phyloP scores from a whole-genome alignment of 2,113 vertebrate genomes.

The Furnarius figulus region DNA sequence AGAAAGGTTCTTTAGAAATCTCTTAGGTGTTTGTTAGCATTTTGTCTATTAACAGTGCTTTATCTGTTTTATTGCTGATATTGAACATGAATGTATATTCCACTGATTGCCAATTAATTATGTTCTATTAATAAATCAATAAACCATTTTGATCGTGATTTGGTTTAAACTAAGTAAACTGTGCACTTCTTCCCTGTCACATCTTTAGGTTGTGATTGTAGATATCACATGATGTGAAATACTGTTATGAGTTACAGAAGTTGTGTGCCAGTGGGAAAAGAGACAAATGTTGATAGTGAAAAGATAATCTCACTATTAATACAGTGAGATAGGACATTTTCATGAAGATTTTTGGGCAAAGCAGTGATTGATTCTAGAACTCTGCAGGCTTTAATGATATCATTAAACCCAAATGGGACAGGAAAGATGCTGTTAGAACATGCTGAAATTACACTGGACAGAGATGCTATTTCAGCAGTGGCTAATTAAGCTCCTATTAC shows the following conservation, averaged over 20 bases:
- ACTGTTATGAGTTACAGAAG: neutral
- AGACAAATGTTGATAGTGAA: neutral
- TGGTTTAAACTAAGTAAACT: neutral
- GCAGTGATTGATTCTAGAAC: neutral
- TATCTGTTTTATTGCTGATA: neutral
- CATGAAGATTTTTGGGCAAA: neutral
- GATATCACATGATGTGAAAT: neutral
- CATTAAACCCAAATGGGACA: neutral
- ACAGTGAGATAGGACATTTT: neutral
- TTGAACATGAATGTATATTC: neutral
- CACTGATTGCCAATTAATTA: neutral
- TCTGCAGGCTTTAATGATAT: neutral
- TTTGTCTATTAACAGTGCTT: neutral
- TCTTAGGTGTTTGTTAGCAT: neutral
- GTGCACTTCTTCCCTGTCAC: neutral
- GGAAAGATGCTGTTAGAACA: neutral
- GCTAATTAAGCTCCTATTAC: neutral
- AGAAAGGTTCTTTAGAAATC: neutral
- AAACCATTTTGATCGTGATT: neutral
- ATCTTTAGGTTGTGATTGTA: neutral
- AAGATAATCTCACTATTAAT: neutral
- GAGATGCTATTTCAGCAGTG: neutral
- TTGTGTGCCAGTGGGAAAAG: neutral
- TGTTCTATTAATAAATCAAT: neutral
- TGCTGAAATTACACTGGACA: neutral